A percentile compares a stretch with the other conserved stretches of the same genome.
Conservation (phyloP, 1,140 invertebrate genomes). For the Drosophila elegans region DNA sequence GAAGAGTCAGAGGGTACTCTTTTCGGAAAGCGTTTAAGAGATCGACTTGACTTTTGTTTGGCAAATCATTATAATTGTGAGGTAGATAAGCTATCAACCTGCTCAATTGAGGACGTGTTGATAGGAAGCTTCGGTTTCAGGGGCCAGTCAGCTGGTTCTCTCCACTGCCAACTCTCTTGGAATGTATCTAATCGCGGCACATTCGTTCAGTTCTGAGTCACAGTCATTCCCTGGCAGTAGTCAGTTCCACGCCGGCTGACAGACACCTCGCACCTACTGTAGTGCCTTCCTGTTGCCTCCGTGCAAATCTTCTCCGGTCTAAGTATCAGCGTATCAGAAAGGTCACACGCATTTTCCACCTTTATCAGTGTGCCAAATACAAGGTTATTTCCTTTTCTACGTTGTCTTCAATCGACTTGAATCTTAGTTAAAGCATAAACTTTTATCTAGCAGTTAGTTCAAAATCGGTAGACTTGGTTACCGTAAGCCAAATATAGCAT, state of each 20-base stretch:
- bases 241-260: constrained; percentile 15
- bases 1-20: neutral
- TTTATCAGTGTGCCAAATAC: neutral
- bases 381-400: too few species aligned
- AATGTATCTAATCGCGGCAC: constrained; percentile 37
- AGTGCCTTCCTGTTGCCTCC: neutral
- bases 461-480: neutral
- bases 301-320: constrained; percentile 28
- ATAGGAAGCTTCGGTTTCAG: neutral
- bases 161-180: constrained; percentile 19
- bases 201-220: constrained; percentile 36
- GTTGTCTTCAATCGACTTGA: too few species aligned
- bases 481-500: neutral
- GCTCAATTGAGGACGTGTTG: neutral
- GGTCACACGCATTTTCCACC: neutral
- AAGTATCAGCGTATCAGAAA: constrained; percentile 11
- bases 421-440: too few species aligned
- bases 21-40: neutral
- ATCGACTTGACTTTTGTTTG: neutral
- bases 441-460: too few species aligned
- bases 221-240: constrained; percentile 7
- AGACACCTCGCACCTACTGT: constrained; percentile 6
- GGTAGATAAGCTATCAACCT: constrained; percentile 8
- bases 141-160: constrained; percentile 6
- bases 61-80: neutral